Evolutionary conservation across 2,797 vertebrate species (phyloP), one percentile per base, ranked within the genome.

Genomic region (Okamejei kenojei): DNA sequence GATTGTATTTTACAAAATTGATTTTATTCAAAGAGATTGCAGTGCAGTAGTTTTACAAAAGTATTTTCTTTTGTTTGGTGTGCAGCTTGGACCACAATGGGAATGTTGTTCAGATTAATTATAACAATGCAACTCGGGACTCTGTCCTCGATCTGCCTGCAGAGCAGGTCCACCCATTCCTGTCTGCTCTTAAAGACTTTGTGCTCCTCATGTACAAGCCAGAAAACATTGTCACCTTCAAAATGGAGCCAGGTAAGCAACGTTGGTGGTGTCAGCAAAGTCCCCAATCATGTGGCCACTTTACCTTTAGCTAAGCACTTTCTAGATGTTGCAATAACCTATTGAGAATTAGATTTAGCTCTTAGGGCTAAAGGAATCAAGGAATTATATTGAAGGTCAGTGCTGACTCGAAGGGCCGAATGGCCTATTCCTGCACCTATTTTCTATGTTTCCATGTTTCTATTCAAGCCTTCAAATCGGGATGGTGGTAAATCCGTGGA

Each of bases 111-210:
- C 97, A 96, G 93, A 98, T 99, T 94, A 99, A 98, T 95, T 98
- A 95, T 93, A 99, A 99, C 95, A 98, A 99, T n/a, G 97, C 98
- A 93, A 99, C 98, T 29, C 96, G 98, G 95, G 98, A 99, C 93
- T 97, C 98, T 0, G 95, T 98, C 94, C 97, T 99, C 95, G 97
- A 99, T 95, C 81, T 98, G 5, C 97, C 98, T 4, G 45, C 97
- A 35, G 96, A 98, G 81, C 96, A 97, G 94, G 98, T 99, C 21
- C 98, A 97, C 94, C 97, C 97, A 0, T 99, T 99, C 95, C 99
- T 99, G 95, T 94, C 97, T 93, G 97, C 98, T 0, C 95, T 99
- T 84, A 98, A 96, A 95, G 96, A 97, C 93, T 99, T 96, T 15
- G 95, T 97, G 94, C 94, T 97, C 94, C 95, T 99, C 93, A 96